Evolutionary conservation across 2,113 vertebrate genomes (phyloP).

Genomic region (Engraulis encrasicolus): DNA sequence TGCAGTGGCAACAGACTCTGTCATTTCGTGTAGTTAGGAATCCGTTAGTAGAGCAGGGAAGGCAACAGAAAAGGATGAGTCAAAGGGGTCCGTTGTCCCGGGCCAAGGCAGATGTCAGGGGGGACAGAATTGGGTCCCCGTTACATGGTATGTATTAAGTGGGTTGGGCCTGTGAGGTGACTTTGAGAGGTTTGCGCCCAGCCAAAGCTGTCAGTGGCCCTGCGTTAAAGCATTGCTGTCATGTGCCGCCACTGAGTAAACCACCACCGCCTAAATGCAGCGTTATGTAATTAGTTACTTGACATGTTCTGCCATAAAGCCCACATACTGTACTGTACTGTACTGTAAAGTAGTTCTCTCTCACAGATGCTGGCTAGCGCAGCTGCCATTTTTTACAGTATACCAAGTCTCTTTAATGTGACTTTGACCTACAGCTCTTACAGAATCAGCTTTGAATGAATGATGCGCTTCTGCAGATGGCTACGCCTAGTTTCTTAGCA

Average conservation of each 20-base stretch:
- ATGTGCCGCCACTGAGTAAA: not conserved
- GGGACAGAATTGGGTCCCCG: too few relatives aligned
- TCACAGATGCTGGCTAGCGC: conserved; percentile 5
- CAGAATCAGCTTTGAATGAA: not conserved
- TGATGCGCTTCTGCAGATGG: not conserved
- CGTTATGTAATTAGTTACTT: not conserved
- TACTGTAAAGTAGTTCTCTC: conserved; percentile 14
- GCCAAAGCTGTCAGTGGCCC: too few relatives aligned
- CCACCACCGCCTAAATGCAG: not conserved
- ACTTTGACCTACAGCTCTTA: not conserved
- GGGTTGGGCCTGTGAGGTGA: too few relatives aligned
- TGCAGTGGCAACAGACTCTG: not conserved
- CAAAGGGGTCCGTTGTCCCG: too few relatives aligned
- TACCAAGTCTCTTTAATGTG: not conserved
- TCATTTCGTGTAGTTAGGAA: conserved; percentile 7
- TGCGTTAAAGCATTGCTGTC: not conserved
- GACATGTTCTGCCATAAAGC: conserved; percentile 13
- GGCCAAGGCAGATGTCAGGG: too few relatives aligned
- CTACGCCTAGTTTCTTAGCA: not conserved
- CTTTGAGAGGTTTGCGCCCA: too few relatives aligned
- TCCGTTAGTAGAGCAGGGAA: too few relatives aligned
- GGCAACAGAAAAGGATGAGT: too few relatives aligned
- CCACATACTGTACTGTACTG: too few relatives aligned
- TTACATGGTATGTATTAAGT: too few relatives aligned
- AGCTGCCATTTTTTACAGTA: not conserved